These are phyloP conservation scores for Osmoderma eremita DNA, from an alignment of 2,888 invertebrate genomes.

Conservation along the genomic window DNA sequence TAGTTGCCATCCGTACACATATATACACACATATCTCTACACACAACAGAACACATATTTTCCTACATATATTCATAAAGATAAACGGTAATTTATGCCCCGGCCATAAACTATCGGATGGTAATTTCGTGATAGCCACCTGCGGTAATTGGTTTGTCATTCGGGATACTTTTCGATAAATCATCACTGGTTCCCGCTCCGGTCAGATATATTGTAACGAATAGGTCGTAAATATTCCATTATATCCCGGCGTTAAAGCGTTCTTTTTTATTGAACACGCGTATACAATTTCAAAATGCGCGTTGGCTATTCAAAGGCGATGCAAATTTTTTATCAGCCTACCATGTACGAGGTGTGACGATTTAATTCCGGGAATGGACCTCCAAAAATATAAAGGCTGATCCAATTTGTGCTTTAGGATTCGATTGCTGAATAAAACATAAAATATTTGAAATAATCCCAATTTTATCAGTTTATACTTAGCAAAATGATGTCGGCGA, in stretches of 20 bases:
- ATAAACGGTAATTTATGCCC: constrained; percentile 57
- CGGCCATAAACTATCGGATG: constrained; percentile 56
- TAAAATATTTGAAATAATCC: no score
- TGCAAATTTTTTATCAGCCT: neutral
- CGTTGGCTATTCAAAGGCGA: neutral
- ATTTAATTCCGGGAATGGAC: no score
- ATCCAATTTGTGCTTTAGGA: no score
- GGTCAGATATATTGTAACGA: constrained; percentile 38
- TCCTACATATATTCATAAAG: constrained; percentile 56
- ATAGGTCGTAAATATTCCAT: constrained; percentile 37
- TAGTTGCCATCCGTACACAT: constrained; percentile 48
- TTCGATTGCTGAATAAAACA: no score
- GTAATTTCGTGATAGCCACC: constrained; percentile 57
- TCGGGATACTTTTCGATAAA: constrained; percentile 51
- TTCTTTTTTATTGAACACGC: constrained; percentile 7
- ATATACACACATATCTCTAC: no score
- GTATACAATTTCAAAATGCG: constrained; percentile 12
- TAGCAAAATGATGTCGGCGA: no score
- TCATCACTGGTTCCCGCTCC: constrained; percentile 38
- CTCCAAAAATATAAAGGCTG: no score
- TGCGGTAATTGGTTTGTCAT: constrained; percentile 59
- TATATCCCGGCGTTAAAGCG: neutral
- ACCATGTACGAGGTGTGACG: no score
- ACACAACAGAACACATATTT: constrained; percentile 48
- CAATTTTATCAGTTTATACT: no score